phyloP scores from a whole-genome alignment of 30 jellyfish, hydroid and myxozoan species.

The Turritopsis rubra region DNA sequence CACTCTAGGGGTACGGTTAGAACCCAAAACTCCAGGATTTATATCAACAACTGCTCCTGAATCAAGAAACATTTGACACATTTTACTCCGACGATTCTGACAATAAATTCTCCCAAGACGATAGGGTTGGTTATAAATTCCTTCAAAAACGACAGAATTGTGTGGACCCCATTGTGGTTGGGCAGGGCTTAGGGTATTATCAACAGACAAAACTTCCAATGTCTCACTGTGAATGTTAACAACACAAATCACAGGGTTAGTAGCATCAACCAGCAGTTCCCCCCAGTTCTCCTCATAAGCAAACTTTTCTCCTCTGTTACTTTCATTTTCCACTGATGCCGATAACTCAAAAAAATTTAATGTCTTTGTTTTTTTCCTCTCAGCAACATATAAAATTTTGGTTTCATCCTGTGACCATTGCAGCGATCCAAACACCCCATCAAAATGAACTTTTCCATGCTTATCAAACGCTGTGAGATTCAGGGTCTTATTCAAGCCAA shows the following conservation, averaged over 20 bases:
- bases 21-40: neutral
- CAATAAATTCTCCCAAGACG: conserved; percentile 75
- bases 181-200: conserved; percentile 24
- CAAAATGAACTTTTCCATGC: conserved; percentile 52
- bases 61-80: neutral
- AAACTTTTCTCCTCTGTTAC: conserved; percentile 40
- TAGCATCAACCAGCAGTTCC: conserved; percentile 38
- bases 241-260: conserved; percentile 39
- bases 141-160: conserved; percentile 52
- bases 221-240: conserved; percentile 14
- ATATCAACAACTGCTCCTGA: conserved; percentile 16
- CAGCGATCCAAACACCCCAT: conserved; percentile 39
- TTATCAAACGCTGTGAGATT: conserved; percentile 50
- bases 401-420: conserved; percentile 61
- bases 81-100: conserved; percentile 46
- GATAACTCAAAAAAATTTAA: conserved; percentile 19
- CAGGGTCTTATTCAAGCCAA: conserved; percentile 16
- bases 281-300: conserved; percentile 82
- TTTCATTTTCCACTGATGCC: conserved; percentile 1
- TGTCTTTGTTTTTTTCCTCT: conserved; percentile 36
- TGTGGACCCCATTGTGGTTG: conserved; percentile 59
- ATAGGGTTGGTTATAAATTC: conserved; percentile 59
- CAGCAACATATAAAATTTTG: conserved; percentile 58
- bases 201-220: conserved; percentile 6
- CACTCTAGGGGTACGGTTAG: neutral